Evolutionary conservation across 2,888 invertebrate species (phyloP).

Genomic region (Blastobasis lacticolella): DNA sequence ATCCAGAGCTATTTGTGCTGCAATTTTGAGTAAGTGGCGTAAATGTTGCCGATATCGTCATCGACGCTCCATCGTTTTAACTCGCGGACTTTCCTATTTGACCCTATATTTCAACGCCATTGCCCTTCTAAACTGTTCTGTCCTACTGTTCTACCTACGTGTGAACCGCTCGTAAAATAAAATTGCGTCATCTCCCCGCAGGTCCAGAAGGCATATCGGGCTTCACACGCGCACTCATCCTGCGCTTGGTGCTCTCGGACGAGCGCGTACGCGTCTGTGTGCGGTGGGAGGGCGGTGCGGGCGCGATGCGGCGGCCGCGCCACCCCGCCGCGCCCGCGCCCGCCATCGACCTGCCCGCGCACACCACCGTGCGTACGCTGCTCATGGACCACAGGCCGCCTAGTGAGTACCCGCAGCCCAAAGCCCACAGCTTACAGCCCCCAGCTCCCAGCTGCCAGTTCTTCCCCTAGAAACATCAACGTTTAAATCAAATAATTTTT

Average conservation of each 20-base stretch:
- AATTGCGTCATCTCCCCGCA: conserved; percentile 7
- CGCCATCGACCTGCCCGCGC: conserved; percentile 76
- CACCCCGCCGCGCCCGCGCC: conserved; percentile 71
- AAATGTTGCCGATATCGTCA: too few species aligned
- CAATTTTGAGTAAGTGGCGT: too few species aligned
- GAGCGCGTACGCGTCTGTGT: conserved; percentile 88
- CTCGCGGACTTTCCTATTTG: too few species aligned
- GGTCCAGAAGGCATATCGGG: conserved; percentile 82
- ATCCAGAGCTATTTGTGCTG: too few species aligned
- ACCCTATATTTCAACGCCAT: too few species aligned
- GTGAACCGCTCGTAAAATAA: too few species aligned
- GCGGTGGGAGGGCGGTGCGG: conserved; percentile 47
- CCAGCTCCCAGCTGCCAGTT: too few species aligned
- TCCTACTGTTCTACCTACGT: too few species aligned
- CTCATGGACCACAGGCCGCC: conserved; percentile 73
- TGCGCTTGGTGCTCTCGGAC: conserved; percentile 89
- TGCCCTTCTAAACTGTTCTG: too few species aligned
- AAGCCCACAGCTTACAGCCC: neutral
- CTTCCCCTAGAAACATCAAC: too few species aligned
- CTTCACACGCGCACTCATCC: conserved; percentile 88
- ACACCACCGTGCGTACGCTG: conserved; percentile 83
- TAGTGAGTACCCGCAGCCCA: conserved; percentile 23
- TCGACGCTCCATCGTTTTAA: too few species aligned
- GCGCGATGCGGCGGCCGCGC: conserved; percentile 35
- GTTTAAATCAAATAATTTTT: too few species aligned